Conservation (phyloP, 2,113 vertebrate species). For the Todiramphus chloris region DNA sequence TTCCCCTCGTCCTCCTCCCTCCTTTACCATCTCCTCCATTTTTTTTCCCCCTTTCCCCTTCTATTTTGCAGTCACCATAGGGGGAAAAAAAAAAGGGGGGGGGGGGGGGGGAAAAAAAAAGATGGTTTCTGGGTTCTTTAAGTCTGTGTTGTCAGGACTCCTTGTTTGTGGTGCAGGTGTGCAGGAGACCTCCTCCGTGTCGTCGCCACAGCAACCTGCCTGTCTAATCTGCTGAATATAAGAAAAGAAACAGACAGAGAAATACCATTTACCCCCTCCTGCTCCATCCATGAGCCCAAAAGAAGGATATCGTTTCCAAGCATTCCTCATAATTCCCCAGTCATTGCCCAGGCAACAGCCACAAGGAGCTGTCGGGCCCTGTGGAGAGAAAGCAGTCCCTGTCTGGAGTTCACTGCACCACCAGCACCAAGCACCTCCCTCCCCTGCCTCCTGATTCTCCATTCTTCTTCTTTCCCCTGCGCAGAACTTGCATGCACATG, state of each 20-base stretch:
- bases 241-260: slow-evolving; percentile 74
- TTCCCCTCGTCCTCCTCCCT: background rate
- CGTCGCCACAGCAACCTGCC: slow-evolving; percentile 80
- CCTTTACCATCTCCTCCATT: background rate
- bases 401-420: slow-evolving; percentile 62
- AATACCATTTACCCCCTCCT: slow-evolving; percentile 79
- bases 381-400: slow-evolving; percentile 60
- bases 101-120: background rate
- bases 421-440: background rate
- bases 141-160: slow-evolving; percentile 55
- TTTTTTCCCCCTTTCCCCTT: background rate
- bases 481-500: background rate
- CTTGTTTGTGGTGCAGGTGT: slow-evolving; percentile 78
- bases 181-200: slow-evolving; percentile 72
- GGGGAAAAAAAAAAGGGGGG: background rate
- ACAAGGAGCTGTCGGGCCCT: slow-evolving; percentile 61
- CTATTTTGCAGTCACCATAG: slow-evolving; percentile 19
- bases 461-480: background rate
- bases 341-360: slow-evolving; percentile 82
- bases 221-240: slow-evolving; percentile 81
- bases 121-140: slow-evolving; percentile 31
- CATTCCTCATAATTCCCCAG: slow-evolving; percentile 79
- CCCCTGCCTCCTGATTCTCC: background rate
- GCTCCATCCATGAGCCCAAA: slow-evolving; percentile 74
- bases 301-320: slow-evolving; percentile 74